phyloP scores from a whole-genome alignment of 2,797 vertebrate genomes.

The Chrysolophus pictus region DNA sequence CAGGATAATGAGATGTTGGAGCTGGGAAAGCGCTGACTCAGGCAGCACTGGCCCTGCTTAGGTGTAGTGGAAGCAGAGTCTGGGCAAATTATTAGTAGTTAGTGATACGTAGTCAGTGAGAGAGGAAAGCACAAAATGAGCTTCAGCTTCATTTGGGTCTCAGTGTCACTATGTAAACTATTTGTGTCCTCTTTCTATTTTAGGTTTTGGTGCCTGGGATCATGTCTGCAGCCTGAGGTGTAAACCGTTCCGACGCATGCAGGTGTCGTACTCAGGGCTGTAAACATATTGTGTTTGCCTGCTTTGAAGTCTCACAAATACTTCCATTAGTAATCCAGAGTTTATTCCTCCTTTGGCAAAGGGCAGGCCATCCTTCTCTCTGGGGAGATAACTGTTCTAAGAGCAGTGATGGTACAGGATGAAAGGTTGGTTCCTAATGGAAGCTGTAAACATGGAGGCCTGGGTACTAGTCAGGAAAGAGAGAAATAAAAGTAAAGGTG shows the following conservation, averaged over 20 bases:
- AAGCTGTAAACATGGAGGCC: background rate
- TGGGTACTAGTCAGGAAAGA: background rate
- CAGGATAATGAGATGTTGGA: background rate
- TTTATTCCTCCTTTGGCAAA: background rate
- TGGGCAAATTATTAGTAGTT: background rate
- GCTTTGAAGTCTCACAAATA: background rate
- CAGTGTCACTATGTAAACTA: background rate
- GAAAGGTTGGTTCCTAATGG: background rate
- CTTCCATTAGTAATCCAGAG: background rate
- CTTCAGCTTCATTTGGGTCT: background rate
- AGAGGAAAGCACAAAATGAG: background rate
- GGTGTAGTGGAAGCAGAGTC: background rate
- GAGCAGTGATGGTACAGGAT: background rate
- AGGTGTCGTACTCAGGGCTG: slow-evolving; percentile 80
- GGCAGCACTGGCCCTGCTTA: background rate
- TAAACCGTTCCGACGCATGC: slow-evolving; percentile 94
- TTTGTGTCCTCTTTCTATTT: background rate
- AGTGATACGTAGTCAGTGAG: background rate
- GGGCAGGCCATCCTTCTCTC: background rate
- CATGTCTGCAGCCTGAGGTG: slow-evolving; percentile 89
- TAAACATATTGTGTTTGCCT: background rate
- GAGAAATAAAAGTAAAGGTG: background rate
- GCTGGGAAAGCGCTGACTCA: background rate
- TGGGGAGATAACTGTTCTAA: background rate
- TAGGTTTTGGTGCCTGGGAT: slow-evolving; percentile 96